These are phyloP conservation scores for Cantharis rustica DNA, from an alignment of 2,888 invertebrate species.

Conservation along the genomic window DNA sequence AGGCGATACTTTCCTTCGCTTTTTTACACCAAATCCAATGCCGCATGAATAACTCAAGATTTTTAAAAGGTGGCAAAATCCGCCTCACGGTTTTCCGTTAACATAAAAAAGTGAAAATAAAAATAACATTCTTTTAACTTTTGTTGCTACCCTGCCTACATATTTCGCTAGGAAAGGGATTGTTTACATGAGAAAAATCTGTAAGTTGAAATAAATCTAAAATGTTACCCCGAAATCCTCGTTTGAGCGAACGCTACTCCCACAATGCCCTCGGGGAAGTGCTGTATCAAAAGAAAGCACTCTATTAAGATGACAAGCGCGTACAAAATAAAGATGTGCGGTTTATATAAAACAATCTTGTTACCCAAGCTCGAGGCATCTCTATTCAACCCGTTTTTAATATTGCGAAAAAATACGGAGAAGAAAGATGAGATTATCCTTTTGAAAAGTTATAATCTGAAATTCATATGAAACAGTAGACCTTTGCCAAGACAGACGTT, in stretches of 20 bases:
- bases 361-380: slow-evolving; percentile 5
- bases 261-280: slow-evolving; percentile 29
- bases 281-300: slow-evolving; percentile 31
- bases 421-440: neutral
- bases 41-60: slow-evolving; percentile 54
- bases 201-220: neutral
- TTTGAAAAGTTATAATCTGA: neutral
- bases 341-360: slow-evolving; percentile 23
- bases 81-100: slow-evolving; percentile 46
- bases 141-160: neutral
- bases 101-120: slow-evolving; percentile 34
- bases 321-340: slow-evolving; percentile 41
- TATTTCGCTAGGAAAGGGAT: neutral
- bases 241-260: slow-evolving; percentile 2
- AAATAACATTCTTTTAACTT: neutral
- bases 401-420: neutral
- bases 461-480: slow-evolving; percentile 17
- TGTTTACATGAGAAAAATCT: slow-evolving; percentile 1
- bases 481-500: slow-evolving; percentile 43
- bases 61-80: slow-evolving; percentile 42
- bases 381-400: slow-evolving; percentile 10
- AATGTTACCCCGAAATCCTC: slow-evolving; percentile 2
- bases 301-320: slow-evolving; percentile 39
- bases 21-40: slow-evolving; percentile 46
- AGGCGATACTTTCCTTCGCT: slow-evolving; percentile 36